A percentile compares a stretch with the other conserved stretches of the same genome.
Conservation (phyloP, 2,888 invertebrate species). For the Pachliopta kotzebuea region DNA sequence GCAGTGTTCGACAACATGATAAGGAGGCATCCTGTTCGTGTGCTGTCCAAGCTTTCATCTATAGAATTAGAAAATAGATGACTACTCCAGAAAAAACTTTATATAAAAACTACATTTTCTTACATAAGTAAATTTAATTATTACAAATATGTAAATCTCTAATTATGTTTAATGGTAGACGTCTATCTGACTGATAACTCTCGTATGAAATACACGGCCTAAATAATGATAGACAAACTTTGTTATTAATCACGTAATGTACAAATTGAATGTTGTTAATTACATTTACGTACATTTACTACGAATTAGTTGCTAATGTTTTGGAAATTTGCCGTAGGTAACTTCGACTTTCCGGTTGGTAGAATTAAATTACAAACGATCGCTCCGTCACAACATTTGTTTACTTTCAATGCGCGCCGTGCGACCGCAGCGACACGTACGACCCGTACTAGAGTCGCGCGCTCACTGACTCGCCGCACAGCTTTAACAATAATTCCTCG, state of each 20-base stretch:
- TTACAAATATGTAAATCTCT: too few species aligned
- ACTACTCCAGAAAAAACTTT: not conserved
- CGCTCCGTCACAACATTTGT: conserved; percentile 24
- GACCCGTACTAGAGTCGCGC: conserved; percentile 16
- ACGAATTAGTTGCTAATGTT: conserved; percentile 1
- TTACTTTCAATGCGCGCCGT: conserved; percentile 22
- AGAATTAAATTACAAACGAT: conserved; percentile 6
- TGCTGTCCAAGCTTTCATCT: conserved; percentile 77
- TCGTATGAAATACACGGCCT: too few species aligned
- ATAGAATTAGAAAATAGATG: conserved; percentile 31
- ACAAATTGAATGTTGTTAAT: not conserved
- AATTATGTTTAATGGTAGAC: too few species aligned
- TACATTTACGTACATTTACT: not conserved
- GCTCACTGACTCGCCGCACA: conserved; percentile 25
- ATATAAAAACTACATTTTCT: too few species aligned
- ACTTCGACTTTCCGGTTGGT: conserved; percentile 8
- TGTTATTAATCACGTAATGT: not conserved
- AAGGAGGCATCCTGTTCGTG: conserved; percentile 73
- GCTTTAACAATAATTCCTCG: conserved; percentile 10
- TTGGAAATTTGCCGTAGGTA: conserved; percentile 15
- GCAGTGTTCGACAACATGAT: conserved; percentile 82
- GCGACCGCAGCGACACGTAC: conserved; percentile 14
- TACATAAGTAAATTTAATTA: too few species aligned
- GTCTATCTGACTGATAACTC: too few species aligned
- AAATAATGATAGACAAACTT: not conserved